Conservation (phyloP, 2,888 invertebrate species). For the Darwinula stevensoni region DNA sequence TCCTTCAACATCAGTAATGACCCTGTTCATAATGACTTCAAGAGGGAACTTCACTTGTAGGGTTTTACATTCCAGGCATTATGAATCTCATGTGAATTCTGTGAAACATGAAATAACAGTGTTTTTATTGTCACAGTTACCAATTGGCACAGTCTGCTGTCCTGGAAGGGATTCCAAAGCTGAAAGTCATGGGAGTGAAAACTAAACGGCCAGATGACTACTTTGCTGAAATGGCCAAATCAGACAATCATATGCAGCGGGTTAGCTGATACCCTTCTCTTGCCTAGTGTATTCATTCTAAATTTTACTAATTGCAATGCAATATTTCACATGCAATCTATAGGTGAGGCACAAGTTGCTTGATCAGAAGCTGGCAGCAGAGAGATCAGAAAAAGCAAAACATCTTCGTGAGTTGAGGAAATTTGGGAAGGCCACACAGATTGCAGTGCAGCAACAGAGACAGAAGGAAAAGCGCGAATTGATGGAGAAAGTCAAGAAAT, state of each 20-base stretch:
- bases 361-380: slow-evolving; percentile 39
- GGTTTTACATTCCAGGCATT: slow-evolving; percentile 9
- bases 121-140: slow-evolving; percentile 16
- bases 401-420: slow-evolving; percentile 70
- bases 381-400: slow-evolving; percentile 61
- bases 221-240: slow-evolving; percentile 96
- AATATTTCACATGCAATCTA: background rate
- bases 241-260: slow-evolving; percentile 91
- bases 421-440: slow-evolving; percentile 63
- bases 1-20: slow-evolving; percentile 9
- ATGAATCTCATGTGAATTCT: background rate
- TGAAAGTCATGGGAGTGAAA: slow-evolving; percentile 39
- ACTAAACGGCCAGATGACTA: slow-evolving; percentile 81
- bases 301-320: background rate
- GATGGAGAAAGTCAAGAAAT: slow-evolving; percentile 73
- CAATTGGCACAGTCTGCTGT: slow-evolving; percentile 38
- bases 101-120: background rate
- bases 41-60: slow-evolving; percentile 45
- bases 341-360: slow-evolving; percentile 1
- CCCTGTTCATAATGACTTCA: slow-evolving; percentile 37
- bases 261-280: slow-evolving; percentile 13
- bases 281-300: background rate
- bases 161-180: slow-evolving; percentile 38
- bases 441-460: slow-evolving; percentile 50
- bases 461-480: slow-evolving; percentile 71